Base-by-base conservation (phyloP, 2,113 vertebrate species). In the Pandion haliaetus region DNA sequence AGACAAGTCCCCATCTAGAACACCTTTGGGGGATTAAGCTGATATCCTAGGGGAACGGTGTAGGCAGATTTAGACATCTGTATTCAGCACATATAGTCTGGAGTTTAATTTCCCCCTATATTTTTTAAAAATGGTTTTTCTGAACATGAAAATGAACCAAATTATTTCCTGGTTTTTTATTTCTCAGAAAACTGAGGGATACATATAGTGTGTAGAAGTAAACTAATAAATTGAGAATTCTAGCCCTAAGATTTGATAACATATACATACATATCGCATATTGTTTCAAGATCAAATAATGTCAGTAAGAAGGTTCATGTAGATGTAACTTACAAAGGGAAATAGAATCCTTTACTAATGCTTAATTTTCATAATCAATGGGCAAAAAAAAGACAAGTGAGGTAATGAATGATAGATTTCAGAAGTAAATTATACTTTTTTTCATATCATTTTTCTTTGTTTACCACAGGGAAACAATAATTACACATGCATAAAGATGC, bases 21-120 rank as follows among this genome's bases (percentile, higher is more conserved):
- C 2, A 50, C 6, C 16, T 55, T 19, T 25, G 0, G 8, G 6
- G 3, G 5, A 45, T 59, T 58, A 58, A 29, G 17, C 3, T 55
- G 8, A 34, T 59, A 61, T n/a, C 20, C 9, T 70, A 66, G 32
- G 36, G 5, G 11, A 70, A 5, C 10, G 52, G 9, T 40, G 25
- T 34, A 67, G 57, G 17, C 14, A 44, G 1, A 6, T 80, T 67
- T 54, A 49, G n/a, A 57, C 2, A 4, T 44, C 12, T 50, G 5
- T 31, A 44, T 62, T 80, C 8, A 61, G 18, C 9, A 31, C 23
- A 17, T 29, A 10, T 21, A 47, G 13, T 49, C 6, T 50, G 9
- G 24, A 50, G 28, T 49, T 57, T 24, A 36, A 38, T 54, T 77
- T 77, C 28, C 7, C 8, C 59, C 42, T 40, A 17, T 34, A 14